These are phyloP conservation scores for Labia minor DNA, from an alignment of 2,888 invertebrate genomes.

Conservation along the genomic window DNA sequence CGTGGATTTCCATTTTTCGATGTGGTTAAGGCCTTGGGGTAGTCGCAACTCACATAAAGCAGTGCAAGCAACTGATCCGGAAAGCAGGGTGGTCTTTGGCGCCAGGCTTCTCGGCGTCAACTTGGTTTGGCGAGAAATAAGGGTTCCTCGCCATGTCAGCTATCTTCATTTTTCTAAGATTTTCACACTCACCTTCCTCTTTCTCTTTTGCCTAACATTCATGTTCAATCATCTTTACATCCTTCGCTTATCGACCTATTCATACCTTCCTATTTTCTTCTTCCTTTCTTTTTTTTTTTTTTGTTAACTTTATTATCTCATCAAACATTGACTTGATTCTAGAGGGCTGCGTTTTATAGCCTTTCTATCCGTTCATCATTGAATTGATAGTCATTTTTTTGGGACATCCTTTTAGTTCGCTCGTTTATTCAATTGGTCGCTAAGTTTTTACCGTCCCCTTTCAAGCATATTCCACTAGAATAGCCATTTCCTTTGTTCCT, in stretches of 20 bases:
- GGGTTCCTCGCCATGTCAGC: neutral
- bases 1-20: neutral
- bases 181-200: neutral
- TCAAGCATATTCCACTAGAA: neutral
- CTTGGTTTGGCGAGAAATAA: neutral
- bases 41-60: neutral
- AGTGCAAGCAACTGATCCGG: neutral
- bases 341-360: neutral
- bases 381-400: neutral
- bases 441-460: neutral
- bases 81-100: neutral
- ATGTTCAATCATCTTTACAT: neutral
- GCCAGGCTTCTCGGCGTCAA: conserved; percentile 1
- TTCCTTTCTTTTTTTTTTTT: neutral
- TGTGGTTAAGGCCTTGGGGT: conserved; percentile 8
- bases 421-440: conserved; percentile 8
- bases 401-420: neutral
- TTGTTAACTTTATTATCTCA: neutral
- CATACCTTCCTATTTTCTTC: neutral
- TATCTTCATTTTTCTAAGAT: neutral
- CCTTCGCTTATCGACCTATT: neutral
- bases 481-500: neutral
- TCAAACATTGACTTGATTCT: neutral
- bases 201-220: neutral
- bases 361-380: conserved; percentile 2